Evolutionary conservation across 2,888 invertebrate genomes (phyloP), one percentile per base, ranked within the genome.

Genomic region (Ptychoptera albimana): DNA sequence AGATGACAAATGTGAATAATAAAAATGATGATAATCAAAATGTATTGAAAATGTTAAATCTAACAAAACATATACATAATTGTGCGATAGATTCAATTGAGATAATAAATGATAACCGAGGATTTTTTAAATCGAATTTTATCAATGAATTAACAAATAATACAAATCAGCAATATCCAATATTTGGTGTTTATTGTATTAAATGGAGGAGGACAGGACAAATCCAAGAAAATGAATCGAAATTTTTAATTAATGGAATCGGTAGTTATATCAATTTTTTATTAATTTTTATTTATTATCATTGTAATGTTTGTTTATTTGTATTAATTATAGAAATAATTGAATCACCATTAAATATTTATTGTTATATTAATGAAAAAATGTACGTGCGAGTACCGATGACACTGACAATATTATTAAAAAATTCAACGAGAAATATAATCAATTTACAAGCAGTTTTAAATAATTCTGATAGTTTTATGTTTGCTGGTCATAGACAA

Each of bases 401-500:
- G 59, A 60, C 63, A 2, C 57, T 64, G 7, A 62, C 60, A 49
- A 60, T 66, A 49, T 57, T 62, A 23, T 53, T 66, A 0, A 63
- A 59, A 46, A 66, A 66, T 55, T 61, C 66, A 35, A 59, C 63
- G 13, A 50, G 55, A 23, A 60, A 61, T 50, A 60, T 64, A n/a
- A 49, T 65, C 8, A 62, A 64, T 54, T 54, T 66, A 36, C 59
- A 59, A 46, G 59, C 64, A 15, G 56, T 56, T 10, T 49, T 65
- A 10, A 60, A 59, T 43, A 63, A 59, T 45, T 54, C 63, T 30
- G 92, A 94, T 61, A 84, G 83, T 36, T 94, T 94, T 61, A 92
- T 94, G 83, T 93, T 89, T 67, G 81, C 93, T 48, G 94, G 94
- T 2, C 88, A 91, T 57, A 92, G 88, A 67, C 87, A 91, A 72